Conservation (phyloP, 2,888 invertebrate genomes). For the Perizoma flavofasciatum region DNA sequence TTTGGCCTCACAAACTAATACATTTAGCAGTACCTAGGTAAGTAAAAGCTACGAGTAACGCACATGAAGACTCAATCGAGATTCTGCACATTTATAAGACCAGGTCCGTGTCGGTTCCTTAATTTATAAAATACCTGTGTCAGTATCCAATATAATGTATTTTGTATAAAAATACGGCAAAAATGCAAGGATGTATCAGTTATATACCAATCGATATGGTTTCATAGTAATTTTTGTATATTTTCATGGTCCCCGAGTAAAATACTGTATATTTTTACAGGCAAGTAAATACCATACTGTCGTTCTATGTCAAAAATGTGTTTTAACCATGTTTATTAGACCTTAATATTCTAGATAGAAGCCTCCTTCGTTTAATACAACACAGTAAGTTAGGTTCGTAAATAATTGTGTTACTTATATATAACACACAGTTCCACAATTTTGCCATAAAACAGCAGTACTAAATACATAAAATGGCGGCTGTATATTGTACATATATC, state of each 20-base stretch:
- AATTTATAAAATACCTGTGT: conserved; percentile 17
- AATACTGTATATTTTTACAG: conserved; percentile 49
- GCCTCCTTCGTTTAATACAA: conserved; percentile 9
- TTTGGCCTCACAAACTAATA: conserved; percentile 26
- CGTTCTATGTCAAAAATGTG: conserved; percentile 22
- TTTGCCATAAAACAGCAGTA: conserved; percentile 38
- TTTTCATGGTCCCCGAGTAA: conserved; percentile 53
- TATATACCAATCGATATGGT: conserved; percentile 28
- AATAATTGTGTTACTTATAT: conserved; percentile 2
- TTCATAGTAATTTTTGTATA: conserved; percentile 41
- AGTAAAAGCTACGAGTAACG: conserved; percentile 16
- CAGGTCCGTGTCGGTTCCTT: conserved; percentile 7
- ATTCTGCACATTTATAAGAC: conserved; percentile 27
- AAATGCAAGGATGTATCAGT: conserved; percentile 24
- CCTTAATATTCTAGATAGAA: conserved; percentile 11
- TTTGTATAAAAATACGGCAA: conserved; percentile 25
- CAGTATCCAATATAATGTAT: conserved; percentile 8
- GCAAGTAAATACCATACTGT: conserved; percentile 36
- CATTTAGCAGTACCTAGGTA: conserved; percentile 19
- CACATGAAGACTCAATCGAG: conserved; percentile 31
- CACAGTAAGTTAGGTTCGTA: conserved; percentile 8
- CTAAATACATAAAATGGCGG: conserved; percentile 9
- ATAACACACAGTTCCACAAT: neutral
- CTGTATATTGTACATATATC: conserved; percentile 16
- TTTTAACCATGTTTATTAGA: neutral